A percentile compares a stretch with the other conserved stretches of the same genome.
Evolutionary conservation across 2,797 vertebrate genomes (phyloP).

Genomic region (Hemibagrus guttatus): DNA sequence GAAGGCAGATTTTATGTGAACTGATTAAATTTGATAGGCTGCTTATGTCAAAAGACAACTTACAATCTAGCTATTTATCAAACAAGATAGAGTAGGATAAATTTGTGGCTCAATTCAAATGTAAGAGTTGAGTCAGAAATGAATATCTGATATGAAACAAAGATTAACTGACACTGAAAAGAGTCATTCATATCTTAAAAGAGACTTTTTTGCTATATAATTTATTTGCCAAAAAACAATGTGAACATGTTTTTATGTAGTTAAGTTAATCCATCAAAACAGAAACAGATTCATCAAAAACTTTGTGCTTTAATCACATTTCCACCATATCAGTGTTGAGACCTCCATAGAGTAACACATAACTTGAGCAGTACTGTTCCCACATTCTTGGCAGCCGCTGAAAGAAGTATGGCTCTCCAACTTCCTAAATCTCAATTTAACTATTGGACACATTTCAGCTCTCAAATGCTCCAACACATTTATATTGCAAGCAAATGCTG

Average conservation of each 20-base stretch:
- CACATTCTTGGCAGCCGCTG: background rate
- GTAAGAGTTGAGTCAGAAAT: background rate
- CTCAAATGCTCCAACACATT: background rate
- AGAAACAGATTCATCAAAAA: background rate
- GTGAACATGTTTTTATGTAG: background rate
- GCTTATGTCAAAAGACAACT: background rate
- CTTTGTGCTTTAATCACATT: background rate
- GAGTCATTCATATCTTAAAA: background rate
- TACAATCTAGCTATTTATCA: background rate
- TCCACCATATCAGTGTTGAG: slow-evolving; percentile 1
- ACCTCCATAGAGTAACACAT: background rate
- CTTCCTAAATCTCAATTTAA: slow-evolving; percentile 12
- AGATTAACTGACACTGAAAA: background rate
- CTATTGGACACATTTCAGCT: background rate
- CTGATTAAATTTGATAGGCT: background rate
- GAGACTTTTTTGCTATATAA: background rate
- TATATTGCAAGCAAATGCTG: background rate
- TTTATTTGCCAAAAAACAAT: background rate
- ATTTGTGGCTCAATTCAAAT: background rate
- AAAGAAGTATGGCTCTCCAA: background rate
- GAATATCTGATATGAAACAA: background rate
- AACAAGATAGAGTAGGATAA: background rate
- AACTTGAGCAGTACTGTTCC: background rate
- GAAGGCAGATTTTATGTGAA: background rate
- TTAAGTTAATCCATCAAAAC: background rate